These are phyloP conservation scores for Drosophila nigritarsus DNA, from an alignment of 2,888 invertebrate genomes.

Conservation along the genomic window DNA sequence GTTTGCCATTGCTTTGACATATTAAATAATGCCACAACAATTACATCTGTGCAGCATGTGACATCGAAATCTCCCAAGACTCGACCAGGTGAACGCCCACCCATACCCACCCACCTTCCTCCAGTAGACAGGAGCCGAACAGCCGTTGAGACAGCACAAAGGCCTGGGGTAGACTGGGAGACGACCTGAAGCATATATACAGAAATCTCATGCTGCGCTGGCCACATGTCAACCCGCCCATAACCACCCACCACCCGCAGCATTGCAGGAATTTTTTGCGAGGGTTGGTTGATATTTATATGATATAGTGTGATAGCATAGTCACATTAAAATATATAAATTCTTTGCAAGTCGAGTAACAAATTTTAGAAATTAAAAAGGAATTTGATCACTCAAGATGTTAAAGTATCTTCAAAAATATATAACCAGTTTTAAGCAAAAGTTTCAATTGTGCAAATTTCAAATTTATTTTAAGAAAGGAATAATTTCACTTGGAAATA, in stretches of 20 bases:
- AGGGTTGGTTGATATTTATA: conserved; percentile 21
- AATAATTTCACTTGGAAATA: neutral
- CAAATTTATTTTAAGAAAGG: neutral
- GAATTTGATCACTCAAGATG: neutral
- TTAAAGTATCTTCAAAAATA: neutral
- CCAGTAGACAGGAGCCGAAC: neutral
- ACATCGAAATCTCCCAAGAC: conserved; percentile 30
- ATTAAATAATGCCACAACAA: conserved; percentile 81
- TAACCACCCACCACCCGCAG: conserved; percentile 40
- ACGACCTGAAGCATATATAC: conserved; percentile 56
- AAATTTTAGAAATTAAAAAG: neutral
- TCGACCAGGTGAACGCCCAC: conserved; percentile 5
- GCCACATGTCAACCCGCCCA: conserved; percentile 46
- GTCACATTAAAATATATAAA: neutral
- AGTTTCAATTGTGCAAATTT: neutral
- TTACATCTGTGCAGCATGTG: conserved; percentile 68
- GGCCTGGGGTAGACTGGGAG: conserved; percentile 23
- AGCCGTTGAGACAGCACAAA: neutral
- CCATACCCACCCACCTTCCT: neutral
- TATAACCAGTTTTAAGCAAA: neutral
- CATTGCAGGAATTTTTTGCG: conserved; percentile 34
- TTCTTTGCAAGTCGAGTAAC: neutral
- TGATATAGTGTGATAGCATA: neutral
- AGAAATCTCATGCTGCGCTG: conserved; percentile 75
- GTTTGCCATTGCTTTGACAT: conserved; percentile 76